Conservation (phyloP, 2,113 vertebrate genomes). For the Crypturellus undulatus region DNA sequence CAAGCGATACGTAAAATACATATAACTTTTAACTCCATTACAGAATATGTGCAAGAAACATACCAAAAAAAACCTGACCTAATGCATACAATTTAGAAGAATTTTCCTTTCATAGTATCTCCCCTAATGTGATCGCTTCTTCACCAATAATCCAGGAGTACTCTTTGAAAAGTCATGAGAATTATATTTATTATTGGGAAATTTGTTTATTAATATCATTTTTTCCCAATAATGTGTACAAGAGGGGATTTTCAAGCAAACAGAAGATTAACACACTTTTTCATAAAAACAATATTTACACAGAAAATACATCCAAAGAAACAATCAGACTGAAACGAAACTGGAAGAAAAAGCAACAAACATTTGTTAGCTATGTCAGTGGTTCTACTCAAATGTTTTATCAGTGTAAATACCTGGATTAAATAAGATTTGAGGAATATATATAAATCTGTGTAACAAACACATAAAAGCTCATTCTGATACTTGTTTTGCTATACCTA, state of each 20-base stretch:
- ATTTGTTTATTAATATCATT: too few species aligned
- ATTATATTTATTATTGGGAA: not conserved
- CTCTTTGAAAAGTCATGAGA: not conserved
- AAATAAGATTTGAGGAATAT: not conserved
- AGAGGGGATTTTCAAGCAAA: not conserved
- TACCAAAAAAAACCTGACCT: not conserved
- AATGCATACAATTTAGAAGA: not conserved
- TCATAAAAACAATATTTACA: not conserved
- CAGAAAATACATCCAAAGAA: not conserved
- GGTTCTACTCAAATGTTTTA: not conserved
- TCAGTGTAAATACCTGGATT: not conserved
- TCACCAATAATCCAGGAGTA: not conserved
- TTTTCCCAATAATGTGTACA: not conserved
- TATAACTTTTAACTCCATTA: not conserved
- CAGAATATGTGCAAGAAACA: not conserved
- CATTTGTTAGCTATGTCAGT: not conserved
- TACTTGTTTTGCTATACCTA: not conserved
- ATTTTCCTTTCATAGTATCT: not conserved
- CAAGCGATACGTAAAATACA: not conserved
- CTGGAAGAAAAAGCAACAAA: not conserved
- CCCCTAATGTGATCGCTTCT: not conserved
- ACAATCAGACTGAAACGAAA: not conserved
- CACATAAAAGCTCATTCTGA: not conserved
- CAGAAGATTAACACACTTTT: not conserved
- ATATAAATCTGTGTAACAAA: not conserved